These are phyloP conservation scores for Bellardia bayeri DNA, from an alignment of 2,888 invertebrate genomes.

Conservation along the genomic window DNA sequence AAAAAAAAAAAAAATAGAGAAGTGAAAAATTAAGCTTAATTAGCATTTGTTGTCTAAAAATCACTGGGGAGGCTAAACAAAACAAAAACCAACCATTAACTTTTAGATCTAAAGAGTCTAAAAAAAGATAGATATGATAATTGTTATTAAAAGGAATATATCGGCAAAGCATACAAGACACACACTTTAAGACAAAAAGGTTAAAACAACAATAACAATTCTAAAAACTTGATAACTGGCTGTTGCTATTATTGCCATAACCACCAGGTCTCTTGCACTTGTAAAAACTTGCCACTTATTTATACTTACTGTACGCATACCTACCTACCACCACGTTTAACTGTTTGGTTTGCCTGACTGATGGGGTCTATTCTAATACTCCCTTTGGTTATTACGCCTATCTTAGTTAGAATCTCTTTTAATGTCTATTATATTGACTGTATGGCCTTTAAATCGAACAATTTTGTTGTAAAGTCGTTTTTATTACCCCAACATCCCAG, in stretches of 20 bases:
- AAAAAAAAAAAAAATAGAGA: conserved; percentile 71
- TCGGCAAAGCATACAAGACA: conserved; percentile 5
- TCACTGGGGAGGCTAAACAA: conserved; percentile 3
- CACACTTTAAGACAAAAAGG: conserved; percentile 25
- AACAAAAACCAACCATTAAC: conserved; percentile 29
- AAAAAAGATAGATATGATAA: conserved; percentile 61
- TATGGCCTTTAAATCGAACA: conserved; percentile 56
- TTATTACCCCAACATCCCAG: not conserved
- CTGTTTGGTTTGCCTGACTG: not conserved
- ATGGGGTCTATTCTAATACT: not conserved
- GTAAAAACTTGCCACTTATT: conserved; percentile 12
- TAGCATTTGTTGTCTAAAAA: conserved; percentile 76
- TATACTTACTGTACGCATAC: conserved; percentile 13
- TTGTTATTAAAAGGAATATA: conserved; percentile 64
- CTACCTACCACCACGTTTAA: conserved; percentile 5
- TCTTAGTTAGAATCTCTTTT: conserved; percentile 51
- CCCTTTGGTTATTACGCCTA: not conserved
- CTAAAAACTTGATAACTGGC: not conserved
- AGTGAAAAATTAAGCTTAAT: conserved; percentile 75
- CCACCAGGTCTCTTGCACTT: not conserved
- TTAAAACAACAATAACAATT: conserved; percentile 31
- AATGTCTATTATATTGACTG: conserved; percentile 48
- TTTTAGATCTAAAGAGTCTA: conserved; percentile 11
- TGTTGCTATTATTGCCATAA: conserved; percentile 13
- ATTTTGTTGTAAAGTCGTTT: conserved; percentile 32